Percentiles rank a stretch among this genome's conserved stretches.
Conservation (phyloP, 1,140 invertebrate species). For the Drosophila ogumai region DNA sequence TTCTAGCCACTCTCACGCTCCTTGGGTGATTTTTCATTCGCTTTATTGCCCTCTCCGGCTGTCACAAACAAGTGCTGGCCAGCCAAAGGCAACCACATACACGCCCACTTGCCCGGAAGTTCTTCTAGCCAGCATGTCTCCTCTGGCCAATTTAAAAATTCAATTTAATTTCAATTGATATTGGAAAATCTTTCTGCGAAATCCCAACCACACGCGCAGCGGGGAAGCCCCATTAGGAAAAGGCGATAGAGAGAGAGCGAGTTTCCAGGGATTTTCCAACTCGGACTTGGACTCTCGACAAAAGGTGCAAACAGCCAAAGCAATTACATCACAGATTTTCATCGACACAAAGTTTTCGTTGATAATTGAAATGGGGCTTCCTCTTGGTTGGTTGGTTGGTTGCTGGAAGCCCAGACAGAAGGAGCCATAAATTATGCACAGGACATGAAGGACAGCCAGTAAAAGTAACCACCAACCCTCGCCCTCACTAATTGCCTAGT, state of each 20-base stretch:
- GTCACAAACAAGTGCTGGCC: conserved; percentile 60
- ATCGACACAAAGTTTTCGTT: conserved; percentile 35
- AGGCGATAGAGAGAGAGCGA: not conserved
- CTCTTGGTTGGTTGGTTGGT: not conserved
- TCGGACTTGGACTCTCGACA: conserved; percentile 57
- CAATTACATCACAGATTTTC: conserved; percentile 68
- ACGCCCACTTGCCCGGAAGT: conserved; percentile 9
- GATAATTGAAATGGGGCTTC: conserved; percentile 75
- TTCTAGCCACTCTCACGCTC: conserved; percentile 6
- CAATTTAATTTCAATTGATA: conserved; percentile 81
- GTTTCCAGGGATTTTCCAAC: conserved; percentile 20
- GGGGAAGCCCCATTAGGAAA: conserved; percentile 67
- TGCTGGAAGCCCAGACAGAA: conserved; percentile 46
- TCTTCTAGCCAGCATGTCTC: conserved; percentile 20
- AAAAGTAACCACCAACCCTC: conserved; percentile 37
- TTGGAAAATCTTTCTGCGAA: conserved; percentile 57
- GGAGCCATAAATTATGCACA: conserved; percentile 80
- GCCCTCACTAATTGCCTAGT: conserved; percentile 69
- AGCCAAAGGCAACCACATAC: conserved; percentile 27
- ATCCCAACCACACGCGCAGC: conserved; percentile 47
- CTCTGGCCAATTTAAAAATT: conserved; percentile 76
- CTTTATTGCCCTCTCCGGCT: conserved; percentile 42
- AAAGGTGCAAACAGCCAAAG: conserved; percentile 57
- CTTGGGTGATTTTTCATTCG: conserved; percentile 29
- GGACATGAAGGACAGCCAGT: conserved; percentile 67